Conservation (phyloP, 2,888 invertebrate genomes). For the Hipparchia semele region DNA sequence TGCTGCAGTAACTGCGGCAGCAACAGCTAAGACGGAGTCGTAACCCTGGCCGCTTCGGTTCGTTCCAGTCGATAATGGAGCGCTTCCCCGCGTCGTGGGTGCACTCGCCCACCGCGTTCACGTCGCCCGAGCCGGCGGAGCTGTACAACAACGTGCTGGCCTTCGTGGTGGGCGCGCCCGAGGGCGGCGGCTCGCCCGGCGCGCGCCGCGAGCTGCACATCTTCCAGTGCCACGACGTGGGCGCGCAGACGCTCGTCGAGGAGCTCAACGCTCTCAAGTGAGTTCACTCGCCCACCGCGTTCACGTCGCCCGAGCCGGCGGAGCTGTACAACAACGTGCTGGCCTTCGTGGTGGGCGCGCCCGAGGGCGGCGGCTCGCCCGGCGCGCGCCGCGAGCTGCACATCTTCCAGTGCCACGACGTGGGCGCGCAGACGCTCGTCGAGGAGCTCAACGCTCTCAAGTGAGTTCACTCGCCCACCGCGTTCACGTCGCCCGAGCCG, state of each 20-base stretch:
- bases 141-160: slow-evolving; percentile 99
- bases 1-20: no score
- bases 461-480: slow-evolving; percentile 61
- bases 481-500: slow-evolving; percentile 96
- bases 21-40: no score
- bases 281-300: slow-evolving; percentile 63
- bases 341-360: slow-evolving; percentile 95
- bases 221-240: slow-evolving; percentile 91
- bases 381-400: slow-evolving; percentile 94
- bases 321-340: slow-evolving; percentile 99
- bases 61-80: slow-evolving; percentile 96
- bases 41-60: background rate
- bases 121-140: slow-evolving; percentile 97
- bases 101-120: slow-evolving; percentile 98
- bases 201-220: slow-evolving; percentile 97
- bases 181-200: slow-evolving; percentile 44
- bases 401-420: slow-evolving; percentile 94
- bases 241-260: slow-evolving; percentile 90
- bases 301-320: slow-evolving; percentile 97
- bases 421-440: slow-evolving; percentile 90
- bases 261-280: slow-evolving; percentile 88
- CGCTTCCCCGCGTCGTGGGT: slow-evolving; percentile 96
- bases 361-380: slow-evolving; percentile 48
- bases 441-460: slow-evolving; percentile 89
- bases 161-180: slow-evolving; percentile 92